Conservation (phyloP, 2,797 vertebrate genomes). For the Xenopus petersii region DNA sequence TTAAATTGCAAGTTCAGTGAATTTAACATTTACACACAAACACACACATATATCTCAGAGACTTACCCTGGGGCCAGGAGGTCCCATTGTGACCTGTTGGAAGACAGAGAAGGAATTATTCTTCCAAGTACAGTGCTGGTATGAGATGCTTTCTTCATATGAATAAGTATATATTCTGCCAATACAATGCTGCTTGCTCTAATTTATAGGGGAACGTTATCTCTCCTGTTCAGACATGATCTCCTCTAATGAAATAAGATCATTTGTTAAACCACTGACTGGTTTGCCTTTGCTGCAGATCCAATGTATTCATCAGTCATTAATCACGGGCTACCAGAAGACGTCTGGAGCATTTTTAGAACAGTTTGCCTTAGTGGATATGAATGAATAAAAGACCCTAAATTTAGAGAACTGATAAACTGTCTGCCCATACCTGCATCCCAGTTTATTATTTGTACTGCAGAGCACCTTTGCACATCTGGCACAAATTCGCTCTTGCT, state of each 20-base stretch:
- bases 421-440: neutral
- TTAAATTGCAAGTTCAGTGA: no score
- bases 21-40: no score
- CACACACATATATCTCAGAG: neutral
- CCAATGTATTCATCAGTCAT: neutral
- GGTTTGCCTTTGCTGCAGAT: neutral
- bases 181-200: no score
- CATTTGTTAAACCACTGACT: neutral
- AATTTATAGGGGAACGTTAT: neutral
- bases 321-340: neutral
- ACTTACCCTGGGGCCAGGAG: conserved; percentile 64
- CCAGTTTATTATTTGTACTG: neutral
- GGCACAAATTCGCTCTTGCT: conserved; percentile 13
- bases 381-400: conserved; percentile 14
- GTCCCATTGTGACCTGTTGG: conserved; percentile 59
- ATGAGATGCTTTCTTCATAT: neutral
- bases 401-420: neutral
- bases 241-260: neutral
- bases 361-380: conserved; percentile 4
- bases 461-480: conserved; percentile 6
- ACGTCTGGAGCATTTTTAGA: conserved; percentile 15
- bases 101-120: conserved; percentile 25
- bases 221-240: conserved; percentile 25
- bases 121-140: neutral
- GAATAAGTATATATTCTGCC: neutral